Base-by-base conservation (phyloP, 2,888 invertebrate genomes). In the Ormyrus thymus region DNA sequence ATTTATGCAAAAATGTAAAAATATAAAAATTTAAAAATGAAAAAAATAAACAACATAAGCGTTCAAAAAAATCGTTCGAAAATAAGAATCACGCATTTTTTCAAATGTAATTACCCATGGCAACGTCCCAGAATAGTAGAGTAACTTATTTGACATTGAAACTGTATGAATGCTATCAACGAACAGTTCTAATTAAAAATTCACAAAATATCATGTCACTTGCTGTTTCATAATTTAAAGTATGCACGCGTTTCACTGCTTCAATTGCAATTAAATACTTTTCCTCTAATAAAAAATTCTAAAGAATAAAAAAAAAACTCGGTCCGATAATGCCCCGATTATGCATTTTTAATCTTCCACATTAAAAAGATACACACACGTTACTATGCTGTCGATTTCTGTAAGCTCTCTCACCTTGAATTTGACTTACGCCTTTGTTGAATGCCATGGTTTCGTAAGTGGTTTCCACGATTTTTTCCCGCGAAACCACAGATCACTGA, bases 371-470 rank as follows among this genome's bases (percentile, higher is more conserved):
- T 48, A 11, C 15, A 10, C n/a, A 50, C 50, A 8, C 10, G 29
- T 29, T 29, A 29, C 29, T 29, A 4, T 29, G 29, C 29, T 29
- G 3, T 29, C 29, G 29, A 29, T 29, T 29, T 58, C 8, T 58
- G 29, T 10, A 46, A 1, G 64, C 13, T 11, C 15, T 50, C 70
- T 80, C 58, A 80, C 80, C 78, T 78, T 78, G 80, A 78, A 72
- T 75, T 62, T 43, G 80, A 51, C 61, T 71, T 9, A 61, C 9
- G 29, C 62, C 72, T 58, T 58, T 48, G 64, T 70, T 71, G 55
- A 74, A 80, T 74, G 73, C 66, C 77, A 80, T 80, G 76, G 50
- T 70, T 59, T 70, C 64, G 66, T 51, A 46, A 78, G 45, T 56
- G 43, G 7, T 51, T 62, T 56, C 45, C n/a, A 64, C 55, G 8